phyloP scores from a whole-genome alignment of 2,797 vertebrate species.

The Carapus acus region DNA sequence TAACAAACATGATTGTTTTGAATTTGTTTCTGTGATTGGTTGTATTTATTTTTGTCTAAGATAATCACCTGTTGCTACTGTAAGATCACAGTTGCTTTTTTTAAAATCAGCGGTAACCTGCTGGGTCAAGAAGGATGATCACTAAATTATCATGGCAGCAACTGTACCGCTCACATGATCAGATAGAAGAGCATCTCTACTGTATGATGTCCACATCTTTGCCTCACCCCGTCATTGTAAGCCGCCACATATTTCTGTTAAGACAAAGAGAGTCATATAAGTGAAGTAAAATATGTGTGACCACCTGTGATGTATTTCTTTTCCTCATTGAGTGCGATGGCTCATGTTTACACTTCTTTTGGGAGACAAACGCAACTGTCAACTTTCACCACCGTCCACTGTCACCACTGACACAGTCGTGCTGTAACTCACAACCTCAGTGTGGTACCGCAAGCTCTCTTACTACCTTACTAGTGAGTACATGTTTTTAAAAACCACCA shows the following conservation, averaged over 20 bases:
- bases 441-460: no score
- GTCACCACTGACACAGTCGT: no score
- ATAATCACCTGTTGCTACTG: no score
- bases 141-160: conserved; percentile 9
- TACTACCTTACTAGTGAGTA: no score
- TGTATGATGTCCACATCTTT: neutral
- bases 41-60: conserved; percentile 23
- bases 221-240: neutral
- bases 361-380: no score
- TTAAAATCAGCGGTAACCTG: neutral
- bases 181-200: conserved; percentile 7
- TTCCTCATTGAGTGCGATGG: no score
- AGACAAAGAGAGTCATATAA: conserved; percentile 36
- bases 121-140: neutral
- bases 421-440: no score
- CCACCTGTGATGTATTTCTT: no score
- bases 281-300: conserved; percentile 11
- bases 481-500: no score
- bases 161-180: conserved; percentile 13
- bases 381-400: no score
- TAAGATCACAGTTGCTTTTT: no score
- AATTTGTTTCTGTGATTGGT: conserved; percentile 20
- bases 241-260: conserved; percentile 27
- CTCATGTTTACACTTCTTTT: no score
- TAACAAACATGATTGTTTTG: neutral